Evolutionary conservation across 2,797 vertebrate species (phyloP), one percentile per base, ranked within the genome.

Genomic region (Ptychobarbus kaznakovi): DNA sequence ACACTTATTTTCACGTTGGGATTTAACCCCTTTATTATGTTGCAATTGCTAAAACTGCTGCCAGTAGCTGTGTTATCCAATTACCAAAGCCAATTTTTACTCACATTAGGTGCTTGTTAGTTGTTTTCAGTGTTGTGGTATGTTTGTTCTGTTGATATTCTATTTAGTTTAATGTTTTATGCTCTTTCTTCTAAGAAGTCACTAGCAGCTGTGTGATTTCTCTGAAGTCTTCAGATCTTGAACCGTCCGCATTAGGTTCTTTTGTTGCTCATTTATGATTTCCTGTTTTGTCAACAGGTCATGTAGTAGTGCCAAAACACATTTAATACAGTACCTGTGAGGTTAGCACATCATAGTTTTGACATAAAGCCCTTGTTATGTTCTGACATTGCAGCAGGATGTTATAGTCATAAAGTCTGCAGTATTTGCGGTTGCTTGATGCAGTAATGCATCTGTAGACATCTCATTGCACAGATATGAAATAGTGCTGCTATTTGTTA

Each of bases 231-330:
- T 75, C 35, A 69, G 46, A 46, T 86, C 61, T 81, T 81, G 49
- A 51, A 53, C 70, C 46, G 32, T 81, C 69, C 69, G 81, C 42
- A 58, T 81, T 75, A 53, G 22, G 32, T 25, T 86, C n/a, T 35
- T 81, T 73, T 86, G 58, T 75, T 81, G 58, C 84, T 86, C 70
- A n/a, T 49, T 81, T 68, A 75, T 58, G 46, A 86, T 86, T 86
- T 75, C 44, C 70, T 81, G 82, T 75, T 76, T 83, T 76, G 72
- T 38, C 56, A 86, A 74, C 53, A 81, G 70, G 42, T 75, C 46
- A 73, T 81, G 58, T 32, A 81, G 58, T 40, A 81, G 32, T 25
- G 42, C 66, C 40, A 25, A 75, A 86, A 76, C 32, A 75, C 20
- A 56, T 56, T 81, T 70, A 72, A 6, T 20, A 42, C 16, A 42